Evolutionary conservation across 2,113 vertebrate species (phyloP).

Genomic region (Tauraco erythrolophus): DNA sequence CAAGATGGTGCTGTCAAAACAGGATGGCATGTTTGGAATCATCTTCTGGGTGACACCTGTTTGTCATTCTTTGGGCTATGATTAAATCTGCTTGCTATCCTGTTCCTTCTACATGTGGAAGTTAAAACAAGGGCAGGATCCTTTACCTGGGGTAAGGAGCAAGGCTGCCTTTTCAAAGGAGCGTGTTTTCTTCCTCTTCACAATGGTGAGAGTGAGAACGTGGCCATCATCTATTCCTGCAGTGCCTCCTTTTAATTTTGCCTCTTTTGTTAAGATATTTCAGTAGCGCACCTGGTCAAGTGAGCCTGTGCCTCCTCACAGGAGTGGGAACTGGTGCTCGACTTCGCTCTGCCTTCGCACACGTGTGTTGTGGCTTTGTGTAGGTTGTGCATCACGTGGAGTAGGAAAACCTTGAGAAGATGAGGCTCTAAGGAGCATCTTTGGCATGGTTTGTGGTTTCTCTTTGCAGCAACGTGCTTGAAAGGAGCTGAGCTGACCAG

Average conservation of each 20-base stretch:
- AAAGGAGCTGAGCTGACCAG: neutral
- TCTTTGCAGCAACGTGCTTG: neutral
- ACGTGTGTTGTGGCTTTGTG: fast-evolving
- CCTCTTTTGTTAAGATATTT: neutral
- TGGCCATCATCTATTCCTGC: neutral
- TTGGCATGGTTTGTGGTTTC: neutral
- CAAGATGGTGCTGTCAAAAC: neutral
- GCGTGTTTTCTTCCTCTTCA: neutral
- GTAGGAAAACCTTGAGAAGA: neutral
- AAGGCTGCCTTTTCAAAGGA: neutral
- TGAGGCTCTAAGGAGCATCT: neutral
- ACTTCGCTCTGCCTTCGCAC: neutral
- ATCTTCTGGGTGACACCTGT: neutral
- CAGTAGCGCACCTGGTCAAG: neutral
- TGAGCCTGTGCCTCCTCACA: neutral
- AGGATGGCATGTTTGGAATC: neutral
- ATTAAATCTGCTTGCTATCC: neutral
- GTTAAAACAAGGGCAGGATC: neutral
- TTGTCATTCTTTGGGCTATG: neutral
- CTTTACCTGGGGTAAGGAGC: neutral
- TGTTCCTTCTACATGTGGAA: neutral
- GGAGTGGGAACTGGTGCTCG: neutral
- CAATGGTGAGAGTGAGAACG: fast-evolving
- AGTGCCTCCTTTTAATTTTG: neutral
- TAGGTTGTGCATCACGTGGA: fast-evolving